Base-by-base conservation (phyloP, 2,888 invertebrate genomes). In the Coronaproctus castanopsis region DNA sequence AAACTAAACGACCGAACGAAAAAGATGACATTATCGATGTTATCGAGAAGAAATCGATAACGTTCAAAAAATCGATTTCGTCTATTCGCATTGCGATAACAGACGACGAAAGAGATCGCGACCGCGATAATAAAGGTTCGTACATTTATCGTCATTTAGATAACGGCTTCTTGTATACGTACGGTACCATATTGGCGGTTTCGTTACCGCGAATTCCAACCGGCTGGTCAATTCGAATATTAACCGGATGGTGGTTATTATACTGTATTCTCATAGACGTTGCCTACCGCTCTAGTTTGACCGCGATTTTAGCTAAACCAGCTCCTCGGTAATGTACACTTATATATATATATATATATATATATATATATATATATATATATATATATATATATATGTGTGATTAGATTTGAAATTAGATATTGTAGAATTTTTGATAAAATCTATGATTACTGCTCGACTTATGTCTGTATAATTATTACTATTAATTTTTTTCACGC, bases 241-340 rank as follows among this genome's bases (percentile, higher is more conserved):
- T 89, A 18, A 87, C 87, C 1, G 88, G 89, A 0, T 88, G 87
- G 82, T 89, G 87, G 72, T 89, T 87, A 87, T 70, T 88, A 1
- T 90, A 87, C 69, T 85, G 85, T 67, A 80, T 87, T 62, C 74
- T 88, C 2, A 76, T 88, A 3, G 83, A 84, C 0, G 85, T 87
- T 0, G 79, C 84, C 0, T 90, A 90, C 69, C 74, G 83, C 67
- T 88, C 88, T 0, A 87, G 87, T 66, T 82, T 89, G 79, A 88
- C 87, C 0, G 87, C 88, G 0, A 85, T 86, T 57, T 73, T 89
- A 54, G 85, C 88, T 0, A 83, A 83, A 70, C 87, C 88, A 23
- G 77, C 80, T 0, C 81, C 83, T 14, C 79, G 78, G 82, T 81
- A 71, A n/a, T n/a, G n/a, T n/a, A n/a, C n/a, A n/a, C n/a, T n/a